A percentile compares a stretch with the other conserved stretches of the same genome.
phyloP scores from a whole-genome alignment of 2,797 vertebrate genomes.

The Taenioides sp. region DNA sequence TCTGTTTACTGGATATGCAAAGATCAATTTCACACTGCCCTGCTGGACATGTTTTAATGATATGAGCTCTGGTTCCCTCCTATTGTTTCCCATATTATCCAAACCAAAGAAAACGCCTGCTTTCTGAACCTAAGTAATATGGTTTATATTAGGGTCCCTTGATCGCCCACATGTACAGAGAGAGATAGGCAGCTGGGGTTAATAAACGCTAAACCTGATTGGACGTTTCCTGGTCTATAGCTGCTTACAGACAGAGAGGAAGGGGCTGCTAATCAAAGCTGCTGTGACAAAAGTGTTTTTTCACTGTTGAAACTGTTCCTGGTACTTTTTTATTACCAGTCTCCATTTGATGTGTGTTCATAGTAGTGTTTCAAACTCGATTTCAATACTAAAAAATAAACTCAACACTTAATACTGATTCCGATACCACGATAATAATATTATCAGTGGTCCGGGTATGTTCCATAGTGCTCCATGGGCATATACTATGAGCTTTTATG shows the following conservation, averaged over 20 bases:
- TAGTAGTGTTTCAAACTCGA: too few species aligned
- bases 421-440: too few species aligned
- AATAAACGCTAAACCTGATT: background rate
- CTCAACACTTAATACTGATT: too few species aligned
- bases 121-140: background rate
- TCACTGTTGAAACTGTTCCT: too few species aligned
- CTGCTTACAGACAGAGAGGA: background rate
- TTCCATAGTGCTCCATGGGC: too few species aligned
- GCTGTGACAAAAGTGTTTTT: background rate
- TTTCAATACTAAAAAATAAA: too few species aligned
- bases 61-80: background rate
- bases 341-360: too few species aligned
- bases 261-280: background rate
- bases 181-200: background rate
- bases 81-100: background rate
- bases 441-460: too few species aligned
- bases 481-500: too few species aligned
- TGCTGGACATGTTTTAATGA: constrained; percentile 20
- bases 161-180: constrained; percentile 1
- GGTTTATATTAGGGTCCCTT: background rate
- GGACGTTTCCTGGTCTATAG: background rate
- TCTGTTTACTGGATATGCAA: constrained; percentile 1
- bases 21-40: background rate
- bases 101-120: background rate
- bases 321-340: too few species aligned